Conservation (phyloP, 2,113 vertebrate genomes). For the Phaethornis superciliosus region DNA sequence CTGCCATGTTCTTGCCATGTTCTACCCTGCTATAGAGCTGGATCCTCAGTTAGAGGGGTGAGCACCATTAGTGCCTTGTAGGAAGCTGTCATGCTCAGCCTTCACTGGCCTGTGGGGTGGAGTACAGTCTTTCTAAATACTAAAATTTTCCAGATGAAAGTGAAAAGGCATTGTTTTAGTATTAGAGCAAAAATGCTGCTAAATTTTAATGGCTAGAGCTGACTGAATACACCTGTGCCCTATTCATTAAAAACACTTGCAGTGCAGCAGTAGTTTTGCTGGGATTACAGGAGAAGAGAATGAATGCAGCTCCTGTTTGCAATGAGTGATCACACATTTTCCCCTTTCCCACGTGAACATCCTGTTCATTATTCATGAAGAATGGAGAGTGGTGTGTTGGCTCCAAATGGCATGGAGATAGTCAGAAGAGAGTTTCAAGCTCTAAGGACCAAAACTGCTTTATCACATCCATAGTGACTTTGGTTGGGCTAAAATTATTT, state of each 20-base stretch:
- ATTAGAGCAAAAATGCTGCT: background rate
- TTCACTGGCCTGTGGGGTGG: background rate
- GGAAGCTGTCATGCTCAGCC: background rate
- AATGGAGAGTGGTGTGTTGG: background rate
- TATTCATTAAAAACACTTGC: background rate
- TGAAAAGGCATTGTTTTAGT: background rate
- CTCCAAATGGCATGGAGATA: background rate
- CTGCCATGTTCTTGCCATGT: background rate
- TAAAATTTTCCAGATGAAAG: background rate
- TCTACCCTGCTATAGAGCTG: background rate
- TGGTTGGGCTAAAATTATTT: background rate
- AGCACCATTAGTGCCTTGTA: background rate
- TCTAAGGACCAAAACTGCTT: background rate
- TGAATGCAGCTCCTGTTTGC: background rate
- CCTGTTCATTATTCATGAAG: conserved; percentile 39
- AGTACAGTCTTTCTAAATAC: background rate
- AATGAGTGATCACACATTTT: background rate
- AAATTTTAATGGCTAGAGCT: background rate
- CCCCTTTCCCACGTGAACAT: background rate
- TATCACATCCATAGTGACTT: background rate
- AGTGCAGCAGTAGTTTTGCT: background rate
- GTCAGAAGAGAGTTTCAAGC: background rate
- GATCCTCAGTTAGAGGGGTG: background rate
- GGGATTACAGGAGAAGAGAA: background rate
- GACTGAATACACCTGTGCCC: background rate